phyloP scores from a whole-genome alignment of 2,888 invertebrate genomes.

The Neoascia interrupta region DNA sequence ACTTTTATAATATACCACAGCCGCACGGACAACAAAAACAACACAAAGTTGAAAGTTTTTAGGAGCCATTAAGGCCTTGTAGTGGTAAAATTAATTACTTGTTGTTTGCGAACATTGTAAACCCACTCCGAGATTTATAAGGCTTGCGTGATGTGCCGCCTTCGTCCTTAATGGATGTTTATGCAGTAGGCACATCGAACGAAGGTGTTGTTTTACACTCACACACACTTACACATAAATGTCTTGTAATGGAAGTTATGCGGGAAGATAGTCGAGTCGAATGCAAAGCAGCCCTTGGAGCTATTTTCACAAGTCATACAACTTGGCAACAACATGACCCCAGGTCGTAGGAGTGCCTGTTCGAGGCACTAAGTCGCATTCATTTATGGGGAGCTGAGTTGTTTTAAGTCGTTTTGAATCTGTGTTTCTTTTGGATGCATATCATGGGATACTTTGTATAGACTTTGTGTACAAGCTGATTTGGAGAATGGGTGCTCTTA shows the following conservation, averaged over 20 bases:
- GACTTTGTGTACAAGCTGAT: no score
- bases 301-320: conserved; percentile 68
- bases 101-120: conserved; percentile 79
- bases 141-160: conserved; percentile 78
- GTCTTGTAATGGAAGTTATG: conserved; percentile 29
- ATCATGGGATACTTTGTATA: no score
- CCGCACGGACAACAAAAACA: conserved; percentile 41
- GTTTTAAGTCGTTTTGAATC: no score
- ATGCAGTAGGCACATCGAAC: conserved; percentile 63
- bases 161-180: conserved; percentile 71
- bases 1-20: no score
- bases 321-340: conserved; percentile 67
- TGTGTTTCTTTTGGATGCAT: no score
- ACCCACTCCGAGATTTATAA: conserved; percentile 78
- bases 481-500: no score
- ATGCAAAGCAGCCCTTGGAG: conserved; percentile 61
- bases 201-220: conserved; percentile 63
- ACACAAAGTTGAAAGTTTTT: conserved; percentile 77
- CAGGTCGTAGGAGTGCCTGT: conserved; percentile 53
- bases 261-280: conserved; percentile 36
- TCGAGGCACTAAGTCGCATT: conserved; percentile 54
- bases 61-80: conserved; percentile 80
- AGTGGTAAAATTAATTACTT: conserved; percentile 80
- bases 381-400: conserved; percentile 28
- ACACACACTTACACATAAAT: conserved; percentile 28